A percentile compares a stretch with the other conserved stretches of the same genome.
These are phyloP conservation scores for Timandra comae DNA, from an alignment of 2,888 invertebrate species.

Conservation along the genomic window DNA sequence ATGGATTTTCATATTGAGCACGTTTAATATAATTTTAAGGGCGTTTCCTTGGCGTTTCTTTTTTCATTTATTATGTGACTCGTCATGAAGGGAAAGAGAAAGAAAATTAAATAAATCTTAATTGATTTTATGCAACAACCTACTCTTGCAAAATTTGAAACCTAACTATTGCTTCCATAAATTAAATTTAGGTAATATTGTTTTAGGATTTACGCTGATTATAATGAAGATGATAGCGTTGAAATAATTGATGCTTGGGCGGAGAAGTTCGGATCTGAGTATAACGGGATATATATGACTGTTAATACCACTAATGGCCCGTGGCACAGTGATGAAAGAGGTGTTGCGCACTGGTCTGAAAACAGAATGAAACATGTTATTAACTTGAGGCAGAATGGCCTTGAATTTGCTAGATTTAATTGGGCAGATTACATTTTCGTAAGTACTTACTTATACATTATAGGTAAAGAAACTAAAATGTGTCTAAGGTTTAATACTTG, in stretches of 20 bases:
- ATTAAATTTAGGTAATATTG: no score
- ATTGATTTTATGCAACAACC: background rate
- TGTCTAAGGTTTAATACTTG: no score
- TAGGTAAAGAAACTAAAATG: no score
- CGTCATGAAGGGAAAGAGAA: no score
- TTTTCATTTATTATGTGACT: no score
- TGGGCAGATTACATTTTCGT: conserved; percentile 96
- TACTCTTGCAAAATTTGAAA: no score
- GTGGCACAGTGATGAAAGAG: conserved; percentile 76
- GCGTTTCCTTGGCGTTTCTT: no score
- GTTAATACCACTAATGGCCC: conserved; percentile 58
- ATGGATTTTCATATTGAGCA: no score
- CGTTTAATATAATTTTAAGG: no score
- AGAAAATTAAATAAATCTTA: no score
- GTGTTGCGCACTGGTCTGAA: conserved; percentile 84
- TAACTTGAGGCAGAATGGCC: conserved; percentile 83
- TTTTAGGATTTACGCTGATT: conserved; percentile 89
- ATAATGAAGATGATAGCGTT: conserved; percentile 87
- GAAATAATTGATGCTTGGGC: conserved; percentile 86
- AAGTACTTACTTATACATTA: conserved; percentile 54
- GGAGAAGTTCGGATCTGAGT: conserved; percentile 74
- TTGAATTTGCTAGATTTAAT: conserved; percentile 81
- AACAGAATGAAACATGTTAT: conserved; percentile 88
- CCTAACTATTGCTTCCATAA: no score
- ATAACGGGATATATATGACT: conserved; percentile 81